These are phyloP conservation scores for Pachyrhynchus sulphureomaculatus DNA, from an alignment of 1,140 invertebrate genomes.

Conservation along the genomic window DNA sequence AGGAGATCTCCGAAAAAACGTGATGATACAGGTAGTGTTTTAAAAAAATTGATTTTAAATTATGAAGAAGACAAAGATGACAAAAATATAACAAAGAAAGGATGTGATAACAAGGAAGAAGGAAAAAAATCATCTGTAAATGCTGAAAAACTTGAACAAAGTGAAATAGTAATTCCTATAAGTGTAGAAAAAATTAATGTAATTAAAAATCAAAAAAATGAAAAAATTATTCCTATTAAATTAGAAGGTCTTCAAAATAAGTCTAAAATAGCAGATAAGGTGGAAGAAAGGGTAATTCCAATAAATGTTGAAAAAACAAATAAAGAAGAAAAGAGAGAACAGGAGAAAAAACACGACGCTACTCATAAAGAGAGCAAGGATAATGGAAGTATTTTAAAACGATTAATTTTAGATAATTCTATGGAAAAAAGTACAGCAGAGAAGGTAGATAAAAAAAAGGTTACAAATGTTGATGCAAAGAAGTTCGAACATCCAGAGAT, in stretches of 20 bases:
- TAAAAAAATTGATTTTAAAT: background rate
- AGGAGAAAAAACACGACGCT: background rate
- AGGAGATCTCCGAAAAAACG: background rate
- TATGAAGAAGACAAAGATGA: background rate
- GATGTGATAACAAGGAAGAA: too few species aligned
- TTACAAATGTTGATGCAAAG: too few species aligned
- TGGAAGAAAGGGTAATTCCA: background rate
- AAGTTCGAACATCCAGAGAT: too few species aligned
- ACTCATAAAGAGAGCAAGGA: too few species aligned
- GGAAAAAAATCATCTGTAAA: too few species aligned
- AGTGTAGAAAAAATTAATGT: background rate
- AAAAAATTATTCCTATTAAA: slow-evolving; percentile 7
- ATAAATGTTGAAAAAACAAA: background rate
- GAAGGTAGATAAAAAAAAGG: too few species aligned
- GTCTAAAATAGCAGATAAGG: background rate
- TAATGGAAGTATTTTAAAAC: too few species aligned
- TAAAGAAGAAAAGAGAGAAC: background rate
- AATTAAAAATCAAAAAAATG: background rate
- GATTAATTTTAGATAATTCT: too few species aligned
- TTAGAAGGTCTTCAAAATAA: background rate
- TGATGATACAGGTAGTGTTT: background rate
- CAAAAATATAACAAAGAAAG: background rate
- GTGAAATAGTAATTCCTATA: background rate
- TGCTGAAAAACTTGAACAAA: background rate
- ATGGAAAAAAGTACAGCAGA: too few species aligned